phyloP scores from a whole-genome alignment of 2,113 vertebrate species.

The Mesembrinibis cayennensis region DNA sequence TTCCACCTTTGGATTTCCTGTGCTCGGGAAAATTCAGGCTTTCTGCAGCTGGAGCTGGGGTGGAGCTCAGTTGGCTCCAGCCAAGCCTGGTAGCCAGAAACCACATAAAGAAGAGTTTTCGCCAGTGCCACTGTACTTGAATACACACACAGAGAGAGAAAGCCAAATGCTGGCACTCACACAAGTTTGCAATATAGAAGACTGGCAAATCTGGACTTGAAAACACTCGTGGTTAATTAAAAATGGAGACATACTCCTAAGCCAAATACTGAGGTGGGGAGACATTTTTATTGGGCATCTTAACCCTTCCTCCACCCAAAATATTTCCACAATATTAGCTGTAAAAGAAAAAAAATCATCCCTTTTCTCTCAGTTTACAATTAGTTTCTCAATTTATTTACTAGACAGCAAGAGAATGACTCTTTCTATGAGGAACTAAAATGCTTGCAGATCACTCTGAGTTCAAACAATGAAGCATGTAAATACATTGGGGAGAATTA shows the following conservation, averaged over 20 bases:
- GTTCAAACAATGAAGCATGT: conserved; percentile 17
- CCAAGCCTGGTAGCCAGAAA: neutral
- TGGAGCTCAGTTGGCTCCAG: neutral
- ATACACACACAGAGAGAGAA: neutral
- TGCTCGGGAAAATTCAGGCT: neutral
- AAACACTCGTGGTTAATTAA: neutral
- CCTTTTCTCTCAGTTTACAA: neutral
- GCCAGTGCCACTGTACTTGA: neutral
- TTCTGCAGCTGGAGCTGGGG: neutral
- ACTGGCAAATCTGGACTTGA: neutral
- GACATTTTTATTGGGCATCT: neutral
- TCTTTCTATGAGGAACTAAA: neutral
- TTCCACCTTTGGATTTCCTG: neutral
- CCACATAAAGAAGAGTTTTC: neutral
- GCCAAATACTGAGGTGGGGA: neutral
- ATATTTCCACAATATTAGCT: neutral
- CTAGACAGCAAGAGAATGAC: neutral
- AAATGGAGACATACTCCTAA: neutral
- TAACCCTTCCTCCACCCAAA: neutral
- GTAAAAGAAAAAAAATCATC: neutral
- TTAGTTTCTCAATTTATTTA: neutral
- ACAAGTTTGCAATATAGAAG: neutral
- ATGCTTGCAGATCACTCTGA: neutral
- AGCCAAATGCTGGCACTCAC: neutral
- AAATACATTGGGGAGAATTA: neutral